phyloP scores from a whole-genome alignment of 1,140 invertebrate species.

The Listronotus oregonensis region DNA sequence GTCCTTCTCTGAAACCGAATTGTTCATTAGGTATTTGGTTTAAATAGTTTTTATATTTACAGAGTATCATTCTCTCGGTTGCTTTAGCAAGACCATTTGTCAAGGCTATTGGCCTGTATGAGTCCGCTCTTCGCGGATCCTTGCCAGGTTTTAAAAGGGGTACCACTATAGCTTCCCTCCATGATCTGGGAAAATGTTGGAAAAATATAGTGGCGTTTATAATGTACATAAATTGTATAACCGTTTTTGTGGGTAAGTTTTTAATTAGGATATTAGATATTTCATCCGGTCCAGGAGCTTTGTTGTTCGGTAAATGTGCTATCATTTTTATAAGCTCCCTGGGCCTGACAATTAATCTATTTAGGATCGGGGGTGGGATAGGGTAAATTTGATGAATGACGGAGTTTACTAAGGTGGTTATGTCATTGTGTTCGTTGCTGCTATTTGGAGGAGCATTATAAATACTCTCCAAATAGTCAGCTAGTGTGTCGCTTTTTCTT shows the following conservation, averaged over 20 bases:
- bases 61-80: slow-evolving; percentile 46
- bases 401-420: no score
- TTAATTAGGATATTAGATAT: slow-evolving; percentile 42
- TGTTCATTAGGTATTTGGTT: slow-evolving; percentile 37
- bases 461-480: no score
- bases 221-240: slow-evolving; percentile 37
- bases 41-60: neutral
- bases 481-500: no score
- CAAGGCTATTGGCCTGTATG: slow-evolving; percentile 52
- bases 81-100: slow-evolving; percentile 47
- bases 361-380: no score
- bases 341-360: neutral
- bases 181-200: slow-evolving; percentile 44
- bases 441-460: no score
- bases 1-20: slow-evolving; percentile 42
- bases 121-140: slow-evolving; percentile 29
- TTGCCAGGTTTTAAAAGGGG: slow-evolving; percentile 51
- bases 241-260: slow-evolving; percentile 39
- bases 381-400: no score
- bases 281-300: slow-evolving; percentile 50
- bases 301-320: slow-evolving; percentile 2
- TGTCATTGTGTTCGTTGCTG: no score
- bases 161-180: slow-evolving; percentile 49
- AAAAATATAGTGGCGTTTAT: slow-evolving; percentile 44
- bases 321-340: neutral